phyloP scores from a whole-genome alignment of 1,140 invertebrate genomes.

The Cyphomyrmex costatus region DNA sequence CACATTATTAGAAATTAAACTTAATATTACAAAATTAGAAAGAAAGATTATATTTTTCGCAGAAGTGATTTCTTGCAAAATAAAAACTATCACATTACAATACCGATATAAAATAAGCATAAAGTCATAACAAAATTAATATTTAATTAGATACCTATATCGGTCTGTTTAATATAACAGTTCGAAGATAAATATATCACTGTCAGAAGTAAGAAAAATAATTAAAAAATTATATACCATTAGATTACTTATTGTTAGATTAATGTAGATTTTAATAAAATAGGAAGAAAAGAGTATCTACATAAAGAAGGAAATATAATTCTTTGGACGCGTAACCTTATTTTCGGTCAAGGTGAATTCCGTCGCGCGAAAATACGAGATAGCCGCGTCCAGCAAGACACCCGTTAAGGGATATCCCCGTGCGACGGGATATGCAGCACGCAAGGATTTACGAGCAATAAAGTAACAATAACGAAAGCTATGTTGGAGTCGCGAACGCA shows the following conservation, averaged over 20 bases:
- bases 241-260: neutral
- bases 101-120: neutral
- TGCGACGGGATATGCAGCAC: slow-evolving; percentile 65
- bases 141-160: neutral
- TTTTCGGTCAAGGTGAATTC: slow-evolving; percentile 16
- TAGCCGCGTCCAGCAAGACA: slow-evolving; percentile 45
- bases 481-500: slow-evolving; percentile 74
- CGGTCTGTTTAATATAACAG: neutral
- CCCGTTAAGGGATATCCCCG: slow-evolving; percentile 70
- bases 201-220: neutral
- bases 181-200: neutral
- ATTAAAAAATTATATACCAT: neutral
- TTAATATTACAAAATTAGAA: neutral
- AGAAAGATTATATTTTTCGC: neutral
- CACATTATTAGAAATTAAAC: neutral
- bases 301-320: neutral
- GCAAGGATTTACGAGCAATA: slow-evolving; percentile 83
- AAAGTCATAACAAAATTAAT: slow-evolving; percentile 3
- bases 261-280: slow-evolving; percentile 32
- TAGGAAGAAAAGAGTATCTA: no score
- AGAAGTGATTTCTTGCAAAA: neutral
- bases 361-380: slow-evolving; percentile 28
- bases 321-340: neutral
- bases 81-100: neutral
- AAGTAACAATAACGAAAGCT: slow-evolving; percentile 84